These are phyloP conservation scores for Botia almorhae DNA, from an alignment of 2,797 vertebrate species.

Conservation along the genomic window DNA sequence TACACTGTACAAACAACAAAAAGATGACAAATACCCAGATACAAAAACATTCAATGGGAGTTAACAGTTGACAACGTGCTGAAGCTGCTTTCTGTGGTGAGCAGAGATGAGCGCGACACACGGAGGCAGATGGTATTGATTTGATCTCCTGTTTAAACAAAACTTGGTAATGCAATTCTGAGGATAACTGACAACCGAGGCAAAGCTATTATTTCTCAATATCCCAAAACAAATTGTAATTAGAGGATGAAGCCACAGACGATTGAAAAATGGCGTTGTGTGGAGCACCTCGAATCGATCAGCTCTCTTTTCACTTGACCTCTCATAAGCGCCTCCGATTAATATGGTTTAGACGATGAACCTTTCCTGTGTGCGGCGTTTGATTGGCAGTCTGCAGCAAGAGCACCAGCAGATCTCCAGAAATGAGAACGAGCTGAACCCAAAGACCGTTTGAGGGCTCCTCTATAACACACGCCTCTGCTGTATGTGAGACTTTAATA, in stretches of 20 bases:
- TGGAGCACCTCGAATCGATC: constrained; percentile 51
- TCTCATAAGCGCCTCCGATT: constrained; percentile 63
- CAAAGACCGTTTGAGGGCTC: constrained; percentile 43
- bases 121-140: constrained; percentile 63
- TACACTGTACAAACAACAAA: constrained; percentile 31
- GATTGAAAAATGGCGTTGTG: constrained; percentile 12
- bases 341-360: constrained; percentile 65
- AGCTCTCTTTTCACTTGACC: constrained; percentile 62
- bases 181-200: constrained; percentile 54
- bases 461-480: constrained; percentile 43
- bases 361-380: constrained; percentile 19
- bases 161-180: constrained; percentile 61
- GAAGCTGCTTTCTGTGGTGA: constrained; percentile 40
- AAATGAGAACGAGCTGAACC: constrained; percentile 62
- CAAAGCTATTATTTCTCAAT: constrained; percentile 65
- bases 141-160: constrained; percentile 64
- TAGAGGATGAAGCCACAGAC: constrained; percentile 52
- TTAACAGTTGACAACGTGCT: constrained; percentile 52
- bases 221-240: constrained; percentile 67
- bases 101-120: constrained; percentile 52
- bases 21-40: constrained; percentile 54
- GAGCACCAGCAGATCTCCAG: constrained; percentile 56
- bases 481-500: constrained; percentile 62
- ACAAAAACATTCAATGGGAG: constrained; percentile 56
- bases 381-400: constrained; percentile 54